Evolutionary conservation across 2,888 invertebrate genomes (phyloP).

Genomic region (Zygogramma bicolorata): DNA sequence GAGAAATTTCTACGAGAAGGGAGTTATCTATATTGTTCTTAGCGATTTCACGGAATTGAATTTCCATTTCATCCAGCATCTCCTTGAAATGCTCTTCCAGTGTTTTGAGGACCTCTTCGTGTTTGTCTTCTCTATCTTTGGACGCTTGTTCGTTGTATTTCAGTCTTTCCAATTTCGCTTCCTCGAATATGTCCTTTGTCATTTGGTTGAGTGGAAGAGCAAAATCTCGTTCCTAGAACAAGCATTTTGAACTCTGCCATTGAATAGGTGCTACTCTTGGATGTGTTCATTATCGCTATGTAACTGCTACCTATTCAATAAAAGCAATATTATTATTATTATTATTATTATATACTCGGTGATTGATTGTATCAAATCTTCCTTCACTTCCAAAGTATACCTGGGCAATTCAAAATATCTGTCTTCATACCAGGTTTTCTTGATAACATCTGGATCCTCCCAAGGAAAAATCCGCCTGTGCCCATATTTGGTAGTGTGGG

Average conservation of each 20-base stretch:
- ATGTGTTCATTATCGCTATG: too few relatives aligned
- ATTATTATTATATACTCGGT: constrained; percentile 29
- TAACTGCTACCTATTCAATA: too few relatives aligned
- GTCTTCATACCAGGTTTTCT: constrained; percentile 31
- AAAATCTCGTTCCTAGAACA: too few relatives aligned
- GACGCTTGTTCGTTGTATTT: constrained; percentile 19
- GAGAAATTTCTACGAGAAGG: constrained; percentile 13
- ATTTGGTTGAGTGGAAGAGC: too few relatives aligned
- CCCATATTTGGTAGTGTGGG: constrained; percentile 36
- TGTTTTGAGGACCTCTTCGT: constrained; percentile 20
- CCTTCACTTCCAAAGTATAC: constrained; percentile 20
- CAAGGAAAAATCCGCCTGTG: constrained; percentile 37
- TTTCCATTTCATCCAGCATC: constrained; percentile 25
- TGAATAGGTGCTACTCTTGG: too few relatives aligned
- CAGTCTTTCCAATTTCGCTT: constrained; percentile 29
- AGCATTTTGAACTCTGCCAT: too few relatives aligned
- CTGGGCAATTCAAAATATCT: background rate
- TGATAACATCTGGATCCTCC: constrained; percentile 36
- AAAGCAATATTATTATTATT: too few relatives aligned
- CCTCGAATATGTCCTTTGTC: constrained; percentile 24
- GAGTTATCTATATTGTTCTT: constrained; percentile 15
- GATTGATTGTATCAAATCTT: constrained; percentile 20
- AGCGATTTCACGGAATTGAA: constrained; percentile 1
- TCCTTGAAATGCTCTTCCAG: constrained; percentile 26
- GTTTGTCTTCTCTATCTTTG: constrained; percentile 29